Evolutionary conservation across 2,888 invertebrate species (phyloP).

Genomic region (Hemicrepidius hirtus): DNA sequence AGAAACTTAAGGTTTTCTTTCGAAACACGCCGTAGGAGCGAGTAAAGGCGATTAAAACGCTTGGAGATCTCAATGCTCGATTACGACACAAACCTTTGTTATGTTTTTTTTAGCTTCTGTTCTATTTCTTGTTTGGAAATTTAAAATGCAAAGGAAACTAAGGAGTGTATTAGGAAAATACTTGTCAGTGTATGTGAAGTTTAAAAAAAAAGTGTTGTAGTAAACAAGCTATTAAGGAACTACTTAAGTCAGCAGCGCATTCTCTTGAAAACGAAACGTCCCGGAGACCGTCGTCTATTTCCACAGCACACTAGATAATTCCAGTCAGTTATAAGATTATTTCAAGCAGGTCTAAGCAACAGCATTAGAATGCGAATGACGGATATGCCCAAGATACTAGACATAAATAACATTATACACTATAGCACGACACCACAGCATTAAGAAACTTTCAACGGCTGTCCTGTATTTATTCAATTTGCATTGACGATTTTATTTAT

Average conservation of each 20-base stretch:
- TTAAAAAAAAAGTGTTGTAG: background rate
- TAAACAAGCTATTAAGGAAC: background rate
- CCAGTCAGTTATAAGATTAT: slow-evolving; percentile 42
- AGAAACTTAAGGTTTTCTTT: too few species aligned
- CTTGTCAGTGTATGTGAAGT: too few species aligned
- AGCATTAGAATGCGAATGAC: slow-evolving; percentile 49
- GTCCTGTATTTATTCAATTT: slow-evolving; percentile 47
- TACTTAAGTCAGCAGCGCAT: slow-evolving; percentile 2
- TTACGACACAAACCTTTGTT: too few species aligned
- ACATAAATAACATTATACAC: slow-evolving; percentile 45
- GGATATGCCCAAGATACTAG: slow-evolving; percentile 43
- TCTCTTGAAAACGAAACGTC: slow-evolving; percentile 4
- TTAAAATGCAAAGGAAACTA: too few species aligned
- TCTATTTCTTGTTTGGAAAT: too few species aligned
- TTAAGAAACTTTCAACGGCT: slow-evolving; percentile 45
- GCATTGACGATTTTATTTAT: slow-evolving; percentile 48
- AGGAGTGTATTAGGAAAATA: too few species aligned
- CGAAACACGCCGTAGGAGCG: too few species aligned
- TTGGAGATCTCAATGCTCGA: too few species aligned
- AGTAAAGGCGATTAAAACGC: too few species aligned
- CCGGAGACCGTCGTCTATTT: slow-evolving; percentile 13
- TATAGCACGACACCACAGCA: slow-evolving; percentile 32
- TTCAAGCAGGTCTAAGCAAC: slow-evolving; percentile 45
- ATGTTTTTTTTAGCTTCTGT: too few species aligned
- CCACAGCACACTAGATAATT: slow-evolving; percentile 34